phyloP scores from a whole-genome alignment of 2,888 invertebrate species.

The Pasiphila rectangulata region DNA sequence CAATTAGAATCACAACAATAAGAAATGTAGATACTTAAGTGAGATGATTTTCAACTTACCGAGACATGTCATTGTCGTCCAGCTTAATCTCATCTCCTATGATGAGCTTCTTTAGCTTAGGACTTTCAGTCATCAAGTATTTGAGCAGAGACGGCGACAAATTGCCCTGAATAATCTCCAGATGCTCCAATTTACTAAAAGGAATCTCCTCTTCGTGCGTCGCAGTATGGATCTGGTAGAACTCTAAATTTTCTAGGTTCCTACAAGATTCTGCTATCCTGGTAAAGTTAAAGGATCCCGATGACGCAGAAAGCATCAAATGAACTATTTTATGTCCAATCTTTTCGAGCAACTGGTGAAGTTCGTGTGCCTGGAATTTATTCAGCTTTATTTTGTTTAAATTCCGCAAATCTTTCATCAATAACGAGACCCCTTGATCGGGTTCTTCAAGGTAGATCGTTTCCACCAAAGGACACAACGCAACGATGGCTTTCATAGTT shows the following conservation, averaged over 20 bases:
- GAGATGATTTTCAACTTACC: constrained; percentile 64
- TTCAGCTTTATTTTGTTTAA: constrained; percentile 82
- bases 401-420: constrained; percentile 69
- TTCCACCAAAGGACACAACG: constrained; percentile 82
- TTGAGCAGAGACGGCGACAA: constrained; percentile 80
- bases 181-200: constrained; percentile 82
- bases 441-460: constrained; percentile 84
- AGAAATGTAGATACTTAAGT: too few species aligned
- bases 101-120: constrained; percentile 81
- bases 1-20: neutral
- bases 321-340: constrained; percentile 78
- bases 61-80: constrained; percentile 84
- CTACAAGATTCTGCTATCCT: constrained; percentile 81
- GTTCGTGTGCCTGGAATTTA: constrained; percentile 82
- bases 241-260: constrained; percentile 82
- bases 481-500: constrained; percentile 81
- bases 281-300: constrained; percentile 81
- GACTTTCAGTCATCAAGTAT: constrained; percentile 81
- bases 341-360: constrained; percentile 79
- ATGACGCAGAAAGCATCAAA: constrained; percentile 81
- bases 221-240: constrained; percentile 83
- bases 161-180: constrained; percentile 85
- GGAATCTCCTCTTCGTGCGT: constrained; percentile 79
- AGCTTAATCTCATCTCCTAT: constrained; percentile 84
- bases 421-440: constrained; percentile 75